Evolutionary conservation across 2,797 vertebrate species (phyloP).

Genomic region (Otus scops): DNA sequence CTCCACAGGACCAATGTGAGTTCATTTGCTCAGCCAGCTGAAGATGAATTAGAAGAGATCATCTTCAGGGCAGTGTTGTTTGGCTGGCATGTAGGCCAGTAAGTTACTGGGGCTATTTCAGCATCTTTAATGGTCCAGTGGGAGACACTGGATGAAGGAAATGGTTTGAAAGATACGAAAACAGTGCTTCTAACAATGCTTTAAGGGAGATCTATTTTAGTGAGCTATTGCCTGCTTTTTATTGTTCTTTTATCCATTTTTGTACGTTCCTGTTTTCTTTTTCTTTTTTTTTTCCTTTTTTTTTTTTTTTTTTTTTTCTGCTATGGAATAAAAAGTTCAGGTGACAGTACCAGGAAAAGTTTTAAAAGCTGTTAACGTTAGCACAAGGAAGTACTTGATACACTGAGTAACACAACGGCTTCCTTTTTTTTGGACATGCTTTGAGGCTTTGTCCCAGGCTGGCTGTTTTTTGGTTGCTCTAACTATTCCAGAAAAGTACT

Average conservation of each 20-base stretch:
- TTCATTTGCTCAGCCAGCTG: background rate
- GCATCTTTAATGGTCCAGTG: conserved; percentile 12
- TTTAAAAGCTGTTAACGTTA: background rate
- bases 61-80: background rate
- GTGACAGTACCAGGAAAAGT: background rate
- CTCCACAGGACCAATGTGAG: background rate
- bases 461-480: background rate
- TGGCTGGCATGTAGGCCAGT: background rate
- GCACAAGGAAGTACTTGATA: background rate
- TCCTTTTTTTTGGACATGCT: background rate
- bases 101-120: conserved; percentile 20
- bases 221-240: conserved; percentile 31
- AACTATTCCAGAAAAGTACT: background rate
- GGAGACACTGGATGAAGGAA: background rate
- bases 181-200: conserved; percentile 10
- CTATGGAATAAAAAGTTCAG: background rate
- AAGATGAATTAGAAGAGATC: background rate
- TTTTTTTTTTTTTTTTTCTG: background rate
- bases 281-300: background rate
- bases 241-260: conserved; percentile 15
- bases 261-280: background rate
- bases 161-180: conserved; percentile 10
- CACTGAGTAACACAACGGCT: background rate
- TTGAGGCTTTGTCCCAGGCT: background rate
- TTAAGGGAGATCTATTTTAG: conserved; percentile 37